Evolutionary conservation across 1,140 invertebrate species (phyloP).

Genomic region (Halictus rubicundus): DNA sequence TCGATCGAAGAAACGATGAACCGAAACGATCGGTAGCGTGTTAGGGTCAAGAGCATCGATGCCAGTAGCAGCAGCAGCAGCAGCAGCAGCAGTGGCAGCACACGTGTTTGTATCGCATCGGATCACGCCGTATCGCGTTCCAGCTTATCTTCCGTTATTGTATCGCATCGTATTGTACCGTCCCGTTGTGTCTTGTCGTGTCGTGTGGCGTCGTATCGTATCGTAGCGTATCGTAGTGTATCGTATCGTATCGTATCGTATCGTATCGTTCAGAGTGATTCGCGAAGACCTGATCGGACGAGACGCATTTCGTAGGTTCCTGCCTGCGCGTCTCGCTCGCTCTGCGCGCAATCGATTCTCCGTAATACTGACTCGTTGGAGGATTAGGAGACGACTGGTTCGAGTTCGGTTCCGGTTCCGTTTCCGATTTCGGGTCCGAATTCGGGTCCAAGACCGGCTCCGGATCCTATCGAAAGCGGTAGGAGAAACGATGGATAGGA

Average conservation of each 20-base stretch:
- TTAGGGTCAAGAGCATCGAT: conserved; percentile 34
- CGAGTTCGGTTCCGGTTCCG: too few species aligned
- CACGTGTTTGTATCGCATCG: conserved; percentile 38
- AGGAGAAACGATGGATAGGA: conserved; percentile 8
- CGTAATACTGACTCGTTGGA: conserved; percentile 16
- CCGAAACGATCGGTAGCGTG: background rate
- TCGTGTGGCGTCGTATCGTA: conserved; percentile 18
- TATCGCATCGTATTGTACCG: conserved; percentile 26
- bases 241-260: background rate
- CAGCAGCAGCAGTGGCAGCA: conserved; percentile 67
- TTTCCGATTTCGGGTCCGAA: too few species aligned
- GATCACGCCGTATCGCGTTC: conserved; percentile 3
- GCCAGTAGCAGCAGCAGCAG: conserved; percentile 55
- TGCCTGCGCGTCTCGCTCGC: conserved; percentile 33
- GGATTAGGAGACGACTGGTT: background rate
- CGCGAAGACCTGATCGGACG: conserved; percentile 35
- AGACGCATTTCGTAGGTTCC: conserved; percentile 30
- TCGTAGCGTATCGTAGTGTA: background rate
- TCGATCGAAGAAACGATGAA: conserved; percentile 13
- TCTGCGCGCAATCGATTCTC: conserved; percentile 4
- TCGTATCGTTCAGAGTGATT: conserved; percentile 7
- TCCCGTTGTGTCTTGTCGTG: background rate
- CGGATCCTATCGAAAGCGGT: background rate
- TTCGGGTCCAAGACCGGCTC: background rate
- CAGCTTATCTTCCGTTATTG: background rate